Evolutionary conservation across 2,888 invertebrate genomes (phyloP).

Genomic region (Conus canariensis): DNA sequence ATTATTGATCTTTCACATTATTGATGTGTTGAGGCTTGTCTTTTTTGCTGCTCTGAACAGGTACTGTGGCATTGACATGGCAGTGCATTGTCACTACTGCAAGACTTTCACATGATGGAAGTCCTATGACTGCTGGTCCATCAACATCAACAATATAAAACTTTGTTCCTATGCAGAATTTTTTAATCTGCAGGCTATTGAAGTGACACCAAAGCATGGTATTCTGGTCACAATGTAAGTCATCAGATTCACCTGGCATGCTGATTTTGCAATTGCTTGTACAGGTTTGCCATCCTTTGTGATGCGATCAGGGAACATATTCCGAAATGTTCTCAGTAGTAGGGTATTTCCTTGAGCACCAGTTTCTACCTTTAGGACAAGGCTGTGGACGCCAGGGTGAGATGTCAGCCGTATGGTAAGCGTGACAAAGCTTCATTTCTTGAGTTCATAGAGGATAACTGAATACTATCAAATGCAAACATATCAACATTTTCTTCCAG

Average conservation of each 20-base stretch:
- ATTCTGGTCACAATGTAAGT: slow-evolving; percentile 43
- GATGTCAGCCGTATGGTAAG: too few relatives aligned
- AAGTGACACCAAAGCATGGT: slow-evolving; percentile 26
- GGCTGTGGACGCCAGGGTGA: background rate
- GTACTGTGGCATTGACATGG: background rate
- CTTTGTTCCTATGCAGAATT: background rate
- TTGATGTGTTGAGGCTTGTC: background rate
- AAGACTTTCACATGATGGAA: slow-evolving; percentile 41
- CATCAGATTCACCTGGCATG: slow-evolving; percentile 26
- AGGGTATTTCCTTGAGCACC: slow-evolving; percentile 49
- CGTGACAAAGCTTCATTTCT: background rate
- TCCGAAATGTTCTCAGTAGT: slow-evolving; percentile 36
- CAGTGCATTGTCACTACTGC: slow-evolving; percentile 40
- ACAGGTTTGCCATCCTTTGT: background rate
- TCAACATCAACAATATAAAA: slow-evolving; percentile 48
- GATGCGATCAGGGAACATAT: slow-evolving; percentile 42
- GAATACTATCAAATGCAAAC: background rate
- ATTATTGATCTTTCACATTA: too few relatives aligned
- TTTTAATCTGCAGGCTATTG: slow-evolving; percentile 20
- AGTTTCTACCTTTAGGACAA: slow-evolving; percentile 45
- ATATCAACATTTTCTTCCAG: background rate
- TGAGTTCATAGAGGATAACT: background rate
- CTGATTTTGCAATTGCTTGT: background rate
- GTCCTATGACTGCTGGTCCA: slow-evolving; percentile 47
- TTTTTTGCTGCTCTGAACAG: background rate